Conservation (phyloP, 2,888 invertebrate genomes). For the Tetragnatha montana region DNA sequence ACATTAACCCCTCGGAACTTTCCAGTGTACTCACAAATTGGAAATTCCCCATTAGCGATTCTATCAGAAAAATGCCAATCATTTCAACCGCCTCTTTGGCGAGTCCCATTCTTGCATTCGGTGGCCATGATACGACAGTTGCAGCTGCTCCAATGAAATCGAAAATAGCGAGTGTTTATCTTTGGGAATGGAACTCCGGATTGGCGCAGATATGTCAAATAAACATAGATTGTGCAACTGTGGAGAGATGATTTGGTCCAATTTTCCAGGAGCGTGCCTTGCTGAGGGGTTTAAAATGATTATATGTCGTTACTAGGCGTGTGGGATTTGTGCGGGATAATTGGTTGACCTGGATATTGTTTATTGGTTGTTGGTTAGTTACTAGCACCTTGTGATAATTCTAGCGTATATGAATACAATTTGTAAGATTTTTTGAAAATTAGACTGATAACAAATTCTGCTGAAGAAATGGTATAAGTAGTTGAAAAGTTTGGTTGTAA, state of each 20-base stretch:
- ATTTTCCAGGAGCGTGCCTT: slow-evolving; percentile 7
- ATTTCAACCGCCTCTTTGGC: neutral
- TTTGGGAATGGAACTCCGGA: slow-evolving; percentile 6
- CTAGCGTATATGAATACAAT: no score
- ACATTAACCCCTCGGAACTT: neutral
- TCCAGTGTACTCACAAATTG: neutral
- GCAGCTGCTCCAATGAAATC: slow-evolving; percentile 16
- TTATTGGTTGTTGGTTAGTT: neutral
- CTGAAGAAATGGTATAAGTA: no score
- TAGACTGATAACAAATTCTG: no score
- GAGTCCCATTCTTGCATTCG: neutral
- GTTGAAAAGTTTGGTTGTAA: no score
- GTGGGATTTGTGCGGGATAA: neutral
- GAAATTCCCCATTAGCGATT: neutral
- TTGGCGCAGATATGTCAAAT: neutral
- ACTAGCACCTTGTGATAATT: neutral
- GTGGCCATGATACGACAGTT: slow-evolving; percentile 13
- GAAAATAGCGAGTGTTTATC: slow-evolving; percentile 21
- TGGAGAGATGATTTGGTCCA: slow-evolving; percentile 5
- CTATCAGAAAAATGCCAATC: slow-evolving; percentile 23
- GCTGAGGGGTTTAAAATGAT: slow-evolving; percentile 2
- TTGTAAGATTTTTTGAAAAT: no score
- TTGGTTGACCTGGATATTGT: neutral
- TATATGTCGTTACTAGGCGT: neutral
- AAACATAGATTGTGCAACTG: neutral